Conservation (phyloP, 2,797 vertebrate genomes). For the Characodon lateralis region DNA sequence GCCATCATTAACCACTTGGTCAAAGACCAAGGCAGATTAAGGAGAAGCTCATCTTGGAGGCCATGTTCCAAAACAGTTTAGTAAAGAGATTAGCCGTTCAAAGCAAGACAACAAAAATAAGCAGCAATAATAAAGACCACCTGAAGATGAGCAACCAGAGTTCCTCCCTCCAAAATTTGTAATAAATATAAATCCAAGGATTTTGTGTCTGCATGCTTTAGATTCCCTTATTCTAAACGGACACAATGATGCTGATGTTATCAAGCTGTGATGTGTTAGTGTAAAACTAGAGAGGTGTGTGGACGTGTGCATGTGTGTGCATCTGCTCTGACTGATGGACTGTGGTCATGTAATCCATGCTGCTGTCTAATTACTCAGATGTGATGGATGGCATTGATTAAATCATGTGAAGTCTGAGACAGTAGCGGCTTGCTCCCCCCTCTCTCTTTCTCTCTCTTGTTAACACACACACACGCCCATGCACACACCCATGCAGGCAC, state of each 20-base stretch:
- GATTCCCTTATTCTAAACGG: background rate
- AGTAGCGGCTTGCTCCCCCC: constrained; percentile 31
- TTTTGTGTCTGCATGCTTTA: constrained; percentile 28
- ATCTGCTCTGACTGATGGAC: constrained; percentile 44
- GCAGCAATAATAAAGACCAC: constrained; percentile 16
- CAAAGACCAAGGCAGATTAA: background rate
- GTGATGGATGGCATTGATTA: constrained; percentile 80
- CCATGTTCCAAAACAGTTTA: background rate
- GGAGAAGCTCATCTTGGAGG: background rate
- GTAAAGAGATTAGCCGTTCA: background rate
- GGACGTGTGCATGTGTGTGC: constrained; percentile 19
- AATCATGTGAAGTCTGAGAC: constrained; percentile 69
- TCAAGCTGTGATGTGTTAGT: constrained; percentile 9
- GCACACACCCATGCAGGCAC: constrained; percentile 10
- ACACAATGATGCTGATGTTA: background rate
- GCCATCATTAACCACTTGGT: background rate
- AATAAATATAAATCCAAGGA: background rate
- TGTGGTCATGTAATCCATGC: constrained; percentile 67
- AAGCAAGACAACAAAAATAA: background rate
- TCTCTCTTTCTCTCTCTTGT: constrained; percentile 1
- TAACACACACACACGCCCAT: constrained; percentile 35
- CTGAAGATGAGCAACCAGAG: constrained; percentile 17
- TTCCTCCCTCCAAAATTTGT: constrained; percentile 7
- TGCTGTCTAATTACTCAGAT: constrained; percentile 75
- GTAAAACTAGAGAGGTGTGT: constrained; percentile 11